Conservation (phyloP, 2,888 invertebrate species). For the Chymomyza amoena region DNA sequence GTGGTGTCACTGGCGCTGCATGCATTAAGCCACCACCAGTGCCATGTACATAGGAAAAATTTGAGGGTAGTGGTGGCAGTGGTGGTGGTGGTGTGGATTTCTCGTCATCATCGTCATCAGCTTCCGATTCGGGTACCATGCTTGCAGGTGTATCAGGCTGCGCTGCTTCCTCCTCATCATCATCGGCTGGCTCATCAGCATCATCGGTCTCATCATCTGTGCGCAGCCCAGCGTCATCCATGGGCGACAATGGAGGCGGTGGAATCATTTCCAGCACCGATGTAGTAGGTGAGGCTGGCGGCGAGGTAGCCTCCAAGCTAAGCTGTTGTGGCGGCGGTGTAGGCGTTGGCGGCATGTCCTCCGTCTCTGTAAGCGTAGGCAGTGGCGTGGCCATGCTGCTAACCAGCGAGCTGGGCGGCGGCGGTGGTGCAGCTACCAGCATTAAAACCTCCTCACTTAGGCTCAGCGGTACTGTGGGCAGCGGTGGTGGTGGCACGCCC, state of each 20-base stretch:
- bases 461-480: conserved; percentile 44
- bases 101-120: conserved; percentile 65
- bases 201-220: conserved; percentile 57
- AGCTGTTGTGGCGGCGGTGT: conserved; percentile 57
- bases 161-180: conserved; percentile 32
- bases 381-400: conserved; percentile 61
- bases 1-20: conserved; percentile 49
- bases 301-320: conserved; percentile 45
- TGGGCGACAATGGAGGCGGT: conserved; percentile 61
- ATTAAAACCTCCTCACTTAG: conserved; percentile 52
- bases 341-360: conserved; percentile 74
- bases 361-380: conserved; percentile 73
- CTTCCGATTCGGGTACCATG: conserved; percentile 45
- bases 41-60: conserved; percentile 74
- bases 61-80: conserved; percentile 75
- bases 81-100: conserved; percentile 74
- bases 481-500: conserved; percentile 37
- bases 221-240: conserved; percentile 53
- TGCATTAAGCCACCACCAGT: conserved; percentile 30
- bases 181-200: conserved; percentile 58
- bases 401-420: conserved; percentile 49
- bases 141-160: background rate
- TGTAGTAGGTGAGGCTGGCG: conserved; percentile 56
- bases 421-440: conserved; percentile 56
- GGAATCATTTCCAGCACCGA: conserved; percentile 74